Percentiles rank a stretch among this genome's conserved stretches.
Evolutionary conservation across 1,140 invertebrate genomes (phyloP).

Genomic region (Brachionus rubens): DNA sequence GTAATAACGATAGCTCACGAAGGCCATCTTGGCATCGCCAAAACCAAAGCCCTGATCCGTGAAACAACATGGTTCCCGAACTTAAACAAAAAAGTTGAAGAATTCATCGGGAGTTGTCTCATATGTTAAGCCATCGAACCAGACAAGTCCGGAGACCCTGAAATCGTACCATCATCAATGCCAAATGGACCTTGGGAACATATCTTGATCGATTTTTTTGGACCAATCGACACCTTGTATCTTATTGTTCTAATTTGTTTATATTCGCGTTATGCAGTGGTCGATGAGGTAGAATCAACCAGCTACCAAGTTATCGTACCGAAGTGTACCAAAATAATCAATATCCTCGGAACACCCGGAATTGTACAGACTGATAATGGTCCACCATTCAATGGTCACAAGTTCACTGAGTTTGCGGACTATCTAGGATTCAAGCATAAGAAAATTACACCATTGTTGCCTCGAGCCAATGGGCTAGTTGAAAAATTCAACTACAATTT

Average conservation of each 20-base stretch:
- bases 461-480: constrained; percentile 46
- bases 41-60: constrained; percentile 49
- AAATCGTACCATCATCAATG: constrained; percentile 48
- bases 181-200: constrained; percentile 49
- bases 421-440: constrained; percentile 46
- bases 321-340: constrained; percentile 47
- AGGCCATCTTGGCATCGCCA: constrained; percentile 48
- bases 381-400: constrained; percentile 47
- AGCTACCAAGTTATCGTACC: constrained; percentile 40
- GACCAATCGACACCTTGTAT: constrained; percentile 50
- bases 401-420: constrained; percentile 47
- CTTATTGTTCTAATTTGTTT: constrained; percentile 51
- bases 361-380: constrained; percentile 48
- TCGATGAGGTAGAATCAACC: constrained; percentile 48
- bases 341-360: constrained; percentile 47
- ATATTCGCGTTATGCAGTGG: constrained; percentile 51
- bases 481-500: constrained; percentile 46
- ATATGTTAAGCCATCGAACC: constrained; percentile 47
- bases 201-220: constrained; percentile 52
- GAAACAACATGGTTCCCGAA: constrained; percentile 48
- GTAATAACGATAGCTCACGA: constrained; percentile 47
- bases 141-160: not conserved
- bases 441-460: constrained; percentile 47
- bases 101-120: constrained; percentile 46
- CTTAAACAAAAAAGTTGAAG: constrained; percentile 48